Evolutionary conservation across 2,113 vertebrate species (phyloP).

Genomic region (Brachyistius frenatus): DNA sequence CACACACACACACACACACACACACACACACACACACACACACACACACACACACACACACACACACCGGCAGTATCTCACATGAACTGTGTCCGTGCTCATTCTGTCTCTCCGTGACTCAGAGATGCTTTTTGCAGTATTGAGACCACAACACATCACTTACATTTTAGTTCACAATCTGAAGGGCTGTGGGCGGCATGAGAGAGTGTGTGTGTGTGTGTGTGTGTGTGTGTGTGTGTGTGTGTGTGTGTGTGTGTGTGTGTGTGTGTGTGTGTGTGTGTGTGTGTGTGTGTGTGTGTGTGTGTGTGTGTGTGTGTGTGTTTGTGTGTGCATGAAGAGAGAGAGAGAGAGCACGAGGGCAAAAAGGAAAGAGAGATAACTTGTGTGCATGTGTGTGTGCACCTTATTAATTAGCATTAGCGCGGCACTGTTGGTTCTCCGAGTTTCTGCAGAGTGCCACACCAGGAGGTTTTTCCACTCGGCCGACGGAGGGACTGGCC

Average conservation of each 20-base stretch:
- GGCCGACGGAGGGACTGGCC: conserved; percentile 34
- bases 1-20: conserved; percentile 19
- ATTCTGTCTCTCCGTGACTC: conserved; percentile 57
- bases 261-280: neutral
- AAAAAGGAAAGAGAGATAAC: conserved; percentile 22
- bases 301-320: conserved; percentile 15
- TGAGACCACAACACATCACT: conserved; percentile 66
- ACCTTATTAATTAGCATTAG: conserved; percentile 56
- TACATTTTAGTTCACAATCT: conserved; percentile 64
- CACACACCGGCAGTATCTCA: conserved; percentile 19
- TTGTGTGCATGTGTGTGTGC: neutral
- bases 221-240: conserved; percentile 16
- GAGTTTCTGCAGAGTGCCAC: conserved; percentile 52
- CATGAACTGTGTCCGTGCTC: conserved; percentile 46
- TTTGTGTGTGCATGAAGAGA: no score
- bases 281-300: conserved; percentile 29
- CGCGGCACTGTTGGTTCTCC: conserved; percentile 18
- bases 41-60: conserved; percentile 23
- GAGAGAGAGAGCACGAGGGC: conserved; percentile 29
- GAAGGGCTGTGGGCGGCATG: conserved; percentile 56
- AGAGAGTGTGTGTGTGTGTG: conserved; percentile 28
- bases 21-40: conserved; percentile 25
- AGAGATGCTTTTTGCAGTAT: conserved; percentile 44
- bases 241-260: neutral
- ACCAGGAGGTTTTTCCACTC: conserved; percentile 48